These are phyloP conservation scores for Vulpes ferrilata DNA, from an alignment of 2,113 vertebrate species.

Conservation along the genomic window DNA sequence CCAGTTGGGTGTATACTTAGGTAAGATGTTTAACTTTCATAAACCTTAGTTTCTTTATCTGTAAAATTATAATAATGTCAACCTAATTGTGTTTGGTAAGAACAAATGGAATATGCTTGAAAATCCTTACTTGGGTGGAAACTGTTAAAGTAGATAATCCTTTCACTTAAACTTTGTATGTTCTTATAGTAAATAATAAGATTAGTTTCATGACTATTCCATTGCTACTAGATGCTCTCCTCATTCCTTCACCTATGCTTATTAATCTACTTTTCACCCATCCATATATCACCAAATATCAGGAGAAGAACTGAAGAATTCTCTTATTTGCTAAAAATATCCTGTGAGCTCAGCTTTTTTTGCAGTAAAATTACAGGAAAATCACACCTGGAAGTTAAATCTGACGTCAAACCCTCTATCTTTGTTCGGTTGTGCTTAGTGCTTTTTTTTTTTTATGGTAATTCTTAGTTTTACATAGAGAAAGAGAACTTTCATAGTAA, in stretches of 20 bases:
- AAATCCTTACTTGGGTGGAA: not conserved
- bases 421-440: not conserved
- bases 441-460: not conserved
- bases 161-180: not conserved
- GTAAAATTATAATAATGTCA: not conserved
- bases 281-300: not conserved
- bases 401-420: not conserved
- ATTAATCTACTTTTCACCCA: not conserved
- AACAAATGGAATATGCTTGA: not conserved
- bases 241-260: not conserved
- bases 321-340: conserved; percentile 1
- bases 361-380: not conserved
- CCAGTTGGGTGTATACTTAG: not conserved
- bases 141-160: not conserved
- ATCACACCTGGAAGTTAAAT: not conserved
- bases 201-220: not conserved
- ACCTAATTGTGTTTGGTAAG: not conserved
- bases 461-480: not conserved
- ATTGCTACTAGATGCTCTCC: not conserved
- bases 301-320: not conserved
- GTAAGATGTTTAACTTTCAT: not conserved
- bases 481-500: not conserved
- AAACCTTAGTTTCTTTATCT: not conserved
- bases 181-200: not conserved
- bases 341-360: not conserved